A percentile compares a stretch with the other conserved stretches of the same genome.
Conservation (phyloP, 2,888 invertebrate species). For the Pardosa pseudoannulata region DNA sequence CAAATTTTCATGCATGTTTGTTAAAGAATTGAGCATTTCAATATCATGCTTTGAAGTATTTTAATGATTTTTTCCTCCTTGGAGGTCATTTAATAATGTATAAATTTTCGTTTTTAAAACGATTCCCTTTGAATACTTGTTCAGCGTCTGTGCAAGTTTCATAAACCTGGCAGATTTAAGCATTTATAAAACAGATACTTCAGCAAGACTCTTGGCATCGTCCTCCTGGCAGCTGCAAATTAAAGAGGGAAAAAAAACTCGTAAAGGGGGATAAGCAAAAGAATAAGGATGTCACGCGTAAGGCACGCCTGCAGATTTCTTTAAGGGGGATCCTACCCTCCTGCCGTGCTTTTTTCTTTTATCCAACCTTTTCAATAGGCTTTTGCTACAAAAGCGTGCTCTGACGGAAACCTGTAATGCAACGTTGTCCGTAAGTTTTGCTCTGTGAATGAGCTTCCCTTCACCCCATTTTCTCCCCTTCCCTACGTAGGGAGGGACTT, state of each 20-base stretch:
- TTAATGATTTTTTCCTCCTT: too few relatives aligned
- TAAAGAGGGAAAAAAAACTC: conserved; percentile 14
- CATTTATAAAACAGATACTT: too few relatives aligned
- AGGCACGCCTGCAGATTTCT: conserved; percentile 69
- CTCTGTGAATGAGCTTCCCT: conserved; percentile 20
- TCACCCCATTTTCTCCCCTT: background rate
- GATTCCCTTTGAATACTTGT: too few relatives aligned
- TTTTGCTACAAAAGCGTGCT: conserved; percentile 40
- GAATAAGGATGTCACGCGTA: conserved; percentile 67
- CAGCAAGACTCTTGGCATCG: background rate
- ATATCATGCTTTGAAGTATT: too few relatives aligned
- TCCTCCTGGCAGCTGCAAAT: conserved; percentile 53
- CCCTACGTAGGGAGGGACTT: background rate
- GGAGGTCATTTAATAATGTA: too few relatives aligned
- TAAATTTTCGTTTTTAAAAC: too few relatives aligned
- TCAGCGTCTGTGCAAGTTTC: too few relatives aligned
- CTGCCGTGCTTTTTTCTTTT: conserved; percentile 34
- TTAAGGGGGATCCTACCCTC: background rate
- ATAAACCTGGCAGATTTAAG: too few relatives aligned
- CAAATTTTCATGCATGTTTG: too few relatives aligned
- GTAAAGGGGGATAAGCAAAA: background rate
- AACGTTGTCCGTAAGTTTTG: background rate
- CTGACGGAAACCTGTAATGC: conserved; percentile 18
- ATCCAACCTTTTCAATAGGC: conserved; percentile 7
- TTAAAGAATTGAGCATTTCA: too few relatives aligned